Base-by-base conservation (phyloP, 2,113 vertebrate species). In the Rhegmatorhina hoffmannsi region DNA sequence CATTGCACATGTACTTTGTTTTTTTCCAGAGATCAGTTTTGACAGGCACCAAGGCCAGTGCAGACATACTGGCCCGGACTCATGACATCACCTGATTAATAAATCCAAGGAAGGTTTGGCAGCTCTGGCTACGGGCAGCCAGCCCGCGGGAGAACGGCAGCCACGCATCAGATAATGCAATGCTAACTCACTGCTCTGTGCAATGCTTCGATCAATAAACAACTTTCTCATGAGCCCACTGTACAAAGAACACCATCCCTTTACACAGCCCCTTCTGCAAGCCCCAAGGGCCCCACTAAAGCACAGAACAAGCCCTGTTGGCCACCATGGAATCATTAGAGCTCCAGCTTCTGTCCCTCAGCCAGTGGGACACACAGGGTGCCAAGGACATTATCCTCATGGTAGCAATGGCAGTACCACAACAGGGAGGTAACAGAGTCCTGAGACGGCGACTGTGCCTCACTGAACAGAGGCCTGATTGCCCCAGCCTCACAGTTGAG, bases 331-430 rank as follows among this genome's bases (percentile, higher is more conserved):
- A 8, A 31, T 11, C 3, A 1, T 3, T 44, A 9, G 43, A 40
- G 46, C 56, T 83, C 11, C 80, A 0, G 2, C 31, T 36, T n/a
- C 53, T 13, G 28, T 6, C 17, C 12, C 29, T 6, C 0, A 0
- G 62, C 56, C 34, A 3, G 44, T 1, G 28, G 28, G 24, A 40
- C 0, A 1, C 0, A 1, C 0, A 0, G 31, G 33, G 16, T 3
- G 3, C 47, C 1, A 1, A 53, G 60, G 34, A 60, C 3, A 0
- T 11, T 13, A 5, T 6, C 62, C 44, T 43, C 17, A 2, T 0
- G 3, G 8, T 0, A n/a, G 77, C 28, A 9, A 9, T 19, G 28
- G 25, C 56, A 46, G 34, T 8, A 44, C 36, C 12, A 4, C 20
- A 4, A 1, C 43, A 13, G 28, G 44, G 52, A 63, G 58, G 59